Percentiles rank a stretch among this genome's conserved stretches.
Conservation (phyloP, 2,113 vertebrate species). For the Pseudorectes ferrugineus region DNA sequence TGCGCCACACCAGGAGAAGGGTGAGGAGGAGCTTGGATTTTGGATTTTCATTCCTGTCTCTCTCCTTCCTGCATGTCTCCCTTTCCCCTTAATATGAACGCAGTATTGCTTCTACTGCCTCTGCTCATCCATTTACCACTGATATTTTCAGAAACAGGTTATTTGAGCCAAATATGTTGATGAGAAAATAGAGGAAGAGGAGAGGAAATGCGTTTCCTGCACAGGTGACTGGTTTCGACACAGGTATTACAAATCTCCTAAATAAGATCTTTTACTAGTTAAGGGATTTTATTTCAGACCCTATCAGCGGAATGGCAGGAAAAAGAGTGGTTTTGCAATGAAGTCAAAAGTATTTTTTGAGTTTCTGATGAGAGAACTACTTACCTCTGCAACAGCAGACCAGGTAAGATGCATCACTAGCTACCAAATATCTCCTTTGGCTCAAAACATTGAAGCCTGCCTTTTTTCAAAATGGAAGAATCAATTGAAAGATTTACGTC, state of each 20-base stretch:
- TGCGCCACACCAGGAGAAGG: not conserved
- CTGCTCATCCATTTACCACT: not conserved
- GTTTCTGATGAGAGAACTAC: not conserved
- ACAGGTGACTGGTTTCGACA: not conserved
- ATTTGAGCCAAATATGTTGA: not conserved
- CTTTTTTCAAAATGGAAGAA: not conserved
- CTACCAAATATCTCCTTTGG: not conserved
- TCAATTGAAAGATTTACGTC: not conserved
- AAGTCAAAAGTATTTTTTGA: not conserved
- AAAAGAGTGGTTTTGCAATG: not conserved
- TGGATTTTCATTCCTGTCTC: not conserved
- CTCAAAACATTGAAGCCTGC: not conserved
- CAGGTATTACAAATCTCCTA: not conserved
- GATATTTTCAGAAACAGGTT: not conserved
- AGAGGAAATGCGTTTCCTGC: not conserved
- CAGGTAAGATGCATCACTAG: not conserved
- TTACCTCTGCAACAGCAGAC: not conserved
- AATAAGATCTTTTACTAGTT: not conserved
- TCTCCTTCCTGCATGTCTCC: not conserved
- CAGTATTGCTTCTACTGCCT: not conserved
- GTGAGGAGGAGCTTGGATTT: fast-evolving
- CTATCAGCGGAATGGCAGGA: not conserved
- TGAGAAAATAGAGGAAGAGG: not conserved
- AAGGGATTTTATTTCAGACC: not conserved
- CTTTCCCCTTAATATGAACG: not conserved